Percentiles rank a stretch among this genome's conserved stretches.
Conservation (phyloP, 2,113 vertebrate genomes). For the Phrynocephalus versicolor region DNA sequence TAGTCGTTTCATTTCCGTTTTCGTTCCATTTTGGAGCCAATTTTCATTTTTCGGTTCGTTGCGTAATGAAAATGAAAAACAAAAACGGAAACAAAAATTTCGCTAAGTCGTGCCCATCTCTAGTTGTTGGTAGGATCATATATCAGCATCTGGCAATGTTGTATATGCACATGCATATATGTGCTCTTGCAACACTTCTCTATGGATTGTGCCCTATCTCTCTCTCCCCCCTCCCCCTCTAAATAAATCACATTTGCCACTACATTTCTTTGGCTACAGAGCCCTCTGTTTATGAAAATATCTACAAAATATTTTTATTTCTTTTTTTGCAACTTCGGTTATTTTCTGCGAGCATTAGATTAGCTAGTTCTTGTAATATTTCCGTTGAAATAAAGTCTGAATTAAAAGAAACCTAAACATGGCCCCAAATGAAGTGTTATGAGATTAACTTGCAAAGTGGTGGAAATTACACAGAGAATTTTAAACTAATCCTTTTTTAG, state of each 20-base stretch:
- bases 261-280: background rate
- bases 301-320: background rate
- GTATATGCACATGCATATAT: background rate
- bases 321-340: slow-evolving; percentile 44
- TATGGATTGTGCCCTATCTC: background rate
- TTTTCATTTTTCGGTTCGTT: no score
- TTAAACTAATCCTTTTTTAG: slow-evolving; percentile 40
- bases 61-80: no score
- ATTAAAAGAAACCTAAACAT: background rate
- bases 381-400: slow-evolving; percentile 20
- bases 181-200: background rate
- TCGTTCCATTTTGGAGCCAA: no score
- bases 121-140: background rate
- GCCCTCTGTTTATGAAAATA: background rate
- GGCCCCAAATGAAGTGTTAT: fast-evolving
- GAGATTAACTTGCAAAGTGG: slow-evolving; percentile 23
- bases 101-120: no score
- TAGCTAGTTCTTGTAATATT: slow-evolving; percentile 15
- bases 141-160: background rate
- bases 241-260: background rate
- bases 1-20: no score
- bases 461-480: slow-evolving; percentile 1
- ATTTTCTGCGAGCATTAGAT: background rate
- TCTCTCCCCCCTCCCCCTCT: background rate
- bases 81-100: no score